A percentile compares a stretch with the other conserved stretches of the same genome.
Conservation (phyloP, 2,797 vertebrate genomes). For the Phoxinus dragarum region DNA sequence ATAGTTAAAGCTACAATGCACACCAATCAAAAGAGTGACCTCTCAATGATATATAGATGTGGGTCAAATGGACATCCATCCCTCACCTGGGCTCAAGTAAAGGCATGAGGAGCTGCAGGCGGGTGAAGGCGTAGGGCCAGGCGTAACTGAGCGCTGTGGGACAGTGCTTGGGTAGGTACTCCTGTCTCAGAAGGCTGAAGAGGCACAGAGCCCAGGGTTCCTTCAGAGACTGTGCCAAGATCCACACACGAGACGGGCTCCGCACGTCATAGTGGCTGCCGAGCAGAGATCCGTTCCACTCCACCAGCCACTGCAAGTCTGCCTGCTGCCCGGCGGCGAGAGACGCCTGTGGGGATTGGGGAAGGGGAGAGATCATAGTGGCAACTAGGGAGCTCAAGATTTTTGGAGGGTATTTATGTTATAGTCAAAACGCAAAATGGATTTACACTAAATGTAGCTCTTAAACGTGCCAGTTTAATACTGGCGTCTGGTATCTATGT, state of each 20-base stretch:
- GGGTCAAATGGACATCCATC: neutral
- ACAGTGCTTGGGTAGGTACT: slow-evolving; percentile 95
- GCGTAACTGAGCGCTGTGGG: slow-evolving; percentile 95
- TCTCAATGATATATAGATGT: neutral
- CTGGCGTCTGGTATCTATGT: neutral
- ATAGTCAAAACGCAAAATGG: neutral
- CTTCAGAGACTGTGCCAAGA: slow-evolving; percentile 94
- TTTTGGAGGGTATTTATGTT: neutral
- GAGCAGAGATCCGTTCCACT: slow-evolving; percentile 93
- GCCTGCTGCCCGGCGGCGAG: slow-evolving; percentile 88
- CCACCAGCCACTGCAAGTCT: slow-evolving; percentile 96
- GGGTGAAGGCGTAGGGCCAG: slow-evolving; percentile 95
- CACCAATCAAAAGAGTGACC: neutral
- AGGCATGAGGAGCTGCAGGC: slow-evolving; percentile 94
- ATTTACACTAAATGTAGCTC: neutral
- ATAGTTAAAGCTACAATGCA: slow-evolving; percentile 5
- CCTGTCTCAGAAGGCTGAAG: slow-evolving; percentile 95
- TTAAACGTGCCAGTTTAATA: neutral
- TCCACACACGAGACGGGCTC: slow-evolving; percentile 98
- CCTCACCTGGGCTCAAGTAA: slow-evolving; percentile 94
- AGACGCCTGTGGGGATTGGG: slow-evolving; percentile 75
- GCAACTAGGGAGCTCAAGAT: neutral
- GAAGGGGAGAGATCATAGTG: slow-evolving; percentile 7
- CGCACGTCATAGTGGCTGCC: slow-evolving; percentile 96
- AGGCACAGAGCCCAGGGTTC: slow-evolving; percentile 98